Evolutionary conservation across 2,888 invertebrate genomes (phyloP).

Genomic region (Philereme vetulata): DNA sequence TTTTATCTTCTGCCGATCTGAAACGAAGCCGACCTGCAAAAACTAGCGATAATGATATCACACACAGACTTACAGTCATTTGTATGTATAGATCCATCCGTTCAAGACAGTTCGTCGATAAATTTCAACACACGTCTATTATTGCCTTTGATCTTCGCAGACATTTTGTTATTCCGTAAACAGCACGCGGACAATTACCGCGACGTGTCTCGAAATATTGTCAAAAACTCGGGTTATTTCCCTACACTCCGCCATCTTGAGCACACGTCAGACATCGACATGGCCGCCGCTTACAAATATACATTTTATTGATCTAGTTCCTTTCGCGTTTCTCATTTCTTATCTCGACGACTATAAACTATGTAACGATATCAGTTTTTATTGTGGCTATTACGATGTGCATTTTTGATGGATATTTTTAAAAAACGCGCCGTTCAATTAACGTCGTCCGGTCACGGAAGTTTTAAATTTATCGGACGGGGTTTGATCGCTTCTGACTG

Average conservation of each 20-base stretch:
- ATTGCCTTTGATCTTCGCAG: conserved; percentile 78
- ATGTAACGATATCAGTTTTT: conserved; percentile 67
- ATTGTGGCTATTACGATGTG: conserved; percentile 74
- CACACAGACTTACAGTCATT: conserved; percentile 41
- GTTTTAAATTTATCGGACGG: conserved; percentile 68
- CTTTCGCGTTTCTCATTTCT: conserved; percentile 48
- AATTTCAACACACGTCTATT: conserved; percentile 79
- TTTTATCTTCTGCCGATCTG: conserved; percentile 37
- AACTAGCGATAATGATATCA: conserved; percentile 39
- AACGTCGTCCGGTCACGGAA: conserved; percentile 78
- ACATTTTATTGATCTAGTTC: conserved; percentile 58
- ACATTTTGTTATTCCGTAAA: conserved; percentile 75
- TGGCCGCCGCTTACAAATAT: conserved; percentile 50
- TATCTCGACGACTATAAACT: conserved; percentile 57
- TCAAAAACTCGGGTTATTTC: conserved; percentile 67
- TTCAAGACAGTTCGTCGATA: conserved; percentile 71
- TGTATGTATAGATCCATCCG: conserved; percentile 65
- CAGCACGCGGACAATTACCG: conserved; percentile 72
- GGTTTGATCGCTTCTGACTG: conserved; percentile 62
- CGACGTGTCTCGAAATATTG: conserved; percentile 73
- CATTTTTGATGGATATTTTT: conserved; percentile 76
- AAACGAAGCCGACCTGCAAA: conserved; percentile 43
- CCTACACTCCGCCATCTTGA: conserved; percentile 53
- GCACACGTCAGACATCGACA: conserved; percentile 53
- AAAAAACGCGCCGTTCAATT: conserved; percentile 69